A percentile compares a stretch with the other conserved stretches of the same genome.
These are phyloP conservation scores for Diabrotica balteata DNA, from an alignment of 2,888 invertebrate species.

Conservation along the genomic window DNA sequence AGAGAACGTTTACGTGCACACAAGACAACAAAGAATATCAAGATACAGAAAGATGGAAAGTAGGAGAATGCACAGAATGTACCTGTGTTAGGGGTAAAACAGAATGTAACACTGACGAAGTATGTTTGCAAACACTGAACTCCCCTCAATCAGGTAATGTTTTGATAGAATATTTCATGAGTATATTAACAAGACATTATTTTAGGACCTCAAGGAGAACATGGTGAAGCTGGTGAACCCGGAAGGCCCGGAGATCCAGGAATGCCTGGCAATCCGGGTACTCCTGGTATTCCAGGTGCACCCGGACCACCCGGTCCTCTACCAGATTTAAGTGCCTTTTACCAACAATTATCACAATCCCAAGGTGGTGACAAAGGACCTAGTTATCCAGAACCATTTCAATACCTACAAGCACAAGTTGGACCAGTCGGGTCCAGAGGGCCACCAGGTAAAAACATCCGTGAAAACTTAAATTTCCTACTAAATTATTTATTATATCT, in stretches of 20 bases:
- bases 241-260: slow-evolving; percentile 70
- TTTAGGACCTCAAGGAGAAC: slow-evolving; percentile 62
- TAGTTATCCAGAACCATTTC: slow-evolving; percentile 66
- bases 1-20: slow-evolving; percentile 43
- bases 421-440: slow-evolving; percentile 84
- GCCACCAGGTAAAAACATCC: slow-evolving; percentile 60
- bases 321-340: slow-evolving; percentile 78
- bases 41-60: slow-evolving; percentile 74
- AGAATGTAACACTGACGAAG: slow-evolving; percentile 62
- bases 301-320: slow-evolving; percentile 69
- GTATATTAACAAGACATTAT: background rate
- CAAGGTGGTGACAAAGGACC: slow-evolving; percentile 79
- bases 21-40: slow-evolving; percentile 56
- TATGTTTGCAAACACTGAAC: slow-evolving; percentile 59
- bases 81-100: slow-evolving; percentile 72
- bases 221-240: slow-evolving; percentile 64
- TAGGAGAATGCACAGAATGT: slow-evolving; percentile 77
- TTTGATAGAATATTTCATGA: background rate
- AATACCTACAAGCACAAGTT: slow-evolving; percentile 81
- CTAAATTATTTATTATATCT: background rate
- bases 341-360: slow-evolving; percentile 76
- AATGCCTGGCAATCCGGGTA: slow-evolving; percentile 67
- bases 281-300: slow-evolving; percentile 73
- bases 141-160: slow-evolving; percentile 22
- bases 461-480: background rate